Percentiles rank a stretch among this genome's conserved stretches.
These are phyloP conservation scores for Trichonephila inaurata DNA, from an alignment of 1,140 invertebrate genomes.

Conservation along the genomic window DNA sequence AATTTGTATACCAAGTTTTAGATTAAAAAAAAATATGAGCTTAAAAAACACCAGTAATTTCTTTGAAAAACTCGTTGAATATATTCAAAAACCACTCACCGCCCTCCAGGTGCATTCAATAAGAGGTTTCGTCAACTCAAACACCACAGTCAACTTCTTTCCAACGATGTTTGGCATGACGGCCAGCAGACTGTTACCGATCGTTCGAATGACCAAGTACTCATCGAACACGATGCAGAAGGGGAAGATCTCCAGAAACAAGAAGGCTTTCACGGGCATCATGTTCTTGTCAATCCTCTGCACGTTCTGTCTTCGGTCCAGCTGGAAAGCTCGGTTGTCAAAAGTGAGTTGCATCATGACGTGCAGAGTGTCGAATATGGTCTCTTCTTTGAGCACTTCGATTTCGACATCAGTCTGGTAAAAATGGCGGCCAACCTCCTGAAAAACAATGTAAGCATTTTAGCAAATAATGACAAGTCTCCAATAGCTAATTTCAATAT, in stretches of 20 bases:
- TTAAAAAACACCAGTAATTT: too few relatives aligned
- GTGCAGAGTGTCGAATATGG: slow-evolving; percentile 94
- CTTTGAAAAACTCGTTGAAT: too few relatives aligned
- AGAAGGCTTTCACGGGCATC: slow-evolving; percentile 79
- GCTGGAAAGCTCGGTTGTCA: slow-evolving; percentile 91
- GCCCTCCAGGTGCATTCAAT: slow-evolving; percentile 96
- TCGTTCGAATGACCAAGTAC: slow-evolving; percentile 93
- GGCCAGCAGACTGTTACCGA: slow-evolving; percentile 92
- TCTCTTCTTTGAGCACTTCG: slow-evolving; percentile 91
- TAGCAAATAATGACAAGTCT: too few relatives aligned
- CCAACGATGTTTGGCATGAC: slow-evolving; percentile 81
- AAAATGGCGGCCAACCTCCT: slow-evolving; percentile 91
- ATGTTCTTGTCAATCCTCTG: slow-evolving; percentile 79
- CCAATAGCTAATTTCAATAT: too few relatives aligned
- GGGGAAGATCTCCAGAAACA: slow-evolving; percentile 98
- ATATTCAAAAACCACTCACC: slow-evolving; percentile 84
- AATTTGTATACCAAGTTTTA: too few relatives aligned
- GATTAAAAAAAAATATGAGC: too few relatives aligned
- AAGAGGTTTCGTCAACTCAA: slow-evolving; percentile 93
- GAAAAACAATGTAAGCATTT: not conserved
- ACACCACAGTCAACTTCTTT: slow-evolving; percentile 89
- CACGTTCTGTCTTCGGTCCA: slow-evolving; percentile 44
- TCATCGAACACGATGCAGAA: slow-evolving; percentile 98
- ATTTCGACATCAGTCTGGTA: slow-evolving; percentile 96
- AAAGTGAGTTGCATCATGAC: slow-evolving; percentile 96